These are phyloP conservation scores for Panzeria rudis DNA, from an alignment of 2,888 invertebrate species.

Conservation along the genomic window DNA sequence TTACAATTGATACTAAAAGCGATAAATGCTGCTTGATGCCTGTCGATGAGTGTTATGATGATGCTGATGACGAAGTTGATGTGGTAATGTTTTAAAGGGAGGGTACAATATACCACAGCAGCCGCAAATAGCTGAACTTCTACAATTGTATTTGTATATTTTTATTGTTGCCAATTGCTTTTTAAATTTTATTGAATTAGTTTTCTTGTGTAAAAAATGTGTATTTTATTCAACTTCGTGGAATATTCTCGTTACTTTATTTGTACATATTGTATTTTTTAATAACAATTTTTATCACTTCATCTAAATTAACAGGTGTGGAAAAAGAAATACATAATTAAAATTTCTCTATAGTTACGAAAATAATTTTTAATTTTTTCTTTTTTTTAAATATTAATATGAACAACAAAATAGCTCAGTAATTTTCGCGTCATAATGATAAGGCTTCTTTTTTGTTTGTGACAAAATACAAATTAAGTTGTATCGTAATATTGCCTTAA, in stretches of 20 bases:
- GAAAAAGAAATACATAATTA: neutral
- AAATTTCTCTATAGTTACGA: neutral
- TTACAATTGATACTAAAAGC: slow-evolving; percentile 52
- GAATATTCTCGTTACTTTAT: slow-evolving; percentile 45
- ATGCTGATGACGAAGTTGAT: slow-evolving; percentile 17
- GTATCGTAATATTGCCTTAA: too few species aligned
- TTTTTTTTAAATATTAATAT: neutral
- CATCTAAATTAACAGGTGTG: slow-evolving; percentile 44
- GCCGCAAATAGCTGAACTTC: slow-evolving; percentile 34
- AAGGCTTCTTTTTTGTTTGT: neutral
- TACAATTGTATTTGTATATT: slow-evolving; percentile 18
- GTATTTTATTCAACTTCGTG: slow-evolving; percentile 29
- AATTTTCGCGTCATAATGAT: neutral
- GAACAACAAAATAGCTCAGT: neutral
- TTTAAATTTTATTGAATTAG: slow-evolving; percentile 54
- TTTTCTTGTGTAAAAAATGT: slow-evolving; percentile 44
- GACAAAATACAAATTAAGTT: too few species aligned
- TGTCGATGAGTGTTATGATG: slow-evolving; percentile 40
- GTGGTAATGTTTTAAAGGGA: slow-evolving; percentile 26
- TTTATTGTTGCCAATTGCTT: slow-evolving; percentile 45
- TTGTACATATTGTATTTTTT: neutral
- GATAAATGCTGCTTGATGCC: slow-evolving; percentile 30
- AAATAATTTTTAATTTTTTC: neutral
- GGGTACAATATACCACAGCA: slow-evolving; percentile 22
- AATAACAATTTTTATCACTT: slow-evolving; percentile 31